Evolutionary conservation across 2,797 vertebrate species (phyloP).

Genomic region (Etheostoma perlongum): DNA sequence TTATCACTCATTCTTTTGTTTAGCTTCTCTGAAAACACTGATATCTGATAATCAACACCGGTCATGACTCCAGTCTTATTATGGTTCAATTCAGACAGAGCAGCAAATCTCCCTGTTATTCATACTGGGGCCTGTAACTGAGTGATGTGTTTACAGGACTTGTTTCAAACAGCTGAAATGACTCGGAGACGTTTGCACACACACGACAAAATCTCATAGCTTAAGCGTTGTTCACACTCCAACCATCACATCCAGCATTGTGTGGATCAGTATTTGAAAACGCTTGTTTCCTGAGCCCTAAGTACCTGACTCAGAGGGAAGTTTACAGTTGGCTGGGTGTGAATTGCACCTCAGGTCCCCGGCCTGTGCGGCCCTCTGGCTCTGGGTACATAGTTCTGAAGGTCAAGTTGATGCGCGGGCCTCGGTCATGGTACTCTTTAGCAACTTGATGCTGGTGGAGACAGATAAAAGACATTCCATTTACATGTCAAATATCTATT

Average conservation of each 20-base stretch:
- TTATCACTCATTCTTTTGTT: background rate
- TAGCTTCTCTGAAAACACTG: conserved; percentile 22
- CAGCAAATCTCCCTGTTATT: background rate
- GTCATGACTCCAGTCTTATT: conserved; percentile 18
- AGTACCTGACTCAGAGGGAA: conserved; percentile 6
- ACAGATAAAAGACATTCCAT: conserved; percentile 7
- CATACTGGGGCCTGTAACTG: background rate
- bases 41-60: conserved; percentile 15
- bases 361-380: conserved; percentile 60
- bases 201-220: background rate
- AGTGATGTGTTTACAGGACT: background rate
- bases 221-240: background rate
- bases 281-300: background rate
- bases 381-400: conserved; percentile 91
- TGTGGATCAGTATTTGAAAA: background rate
- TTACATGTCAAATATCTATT: background rate
- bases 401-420: conserved; percentile 93
- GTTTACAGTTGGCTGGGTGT: conserved; percentile 28
- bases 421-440: conserved; percentile 95
- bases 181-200: background rate
- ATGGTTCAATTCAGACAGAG: conserved; percentile 4
- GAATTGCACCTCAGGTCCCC: conserved; percentile 58
- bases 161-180: background rate
- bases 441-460: conserved; percentile 92
- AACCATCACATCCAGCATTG: background rate